Conservation (phyloP, 2,113 vertebrate genomes). For the Typhlomys cinereus region DNA sequence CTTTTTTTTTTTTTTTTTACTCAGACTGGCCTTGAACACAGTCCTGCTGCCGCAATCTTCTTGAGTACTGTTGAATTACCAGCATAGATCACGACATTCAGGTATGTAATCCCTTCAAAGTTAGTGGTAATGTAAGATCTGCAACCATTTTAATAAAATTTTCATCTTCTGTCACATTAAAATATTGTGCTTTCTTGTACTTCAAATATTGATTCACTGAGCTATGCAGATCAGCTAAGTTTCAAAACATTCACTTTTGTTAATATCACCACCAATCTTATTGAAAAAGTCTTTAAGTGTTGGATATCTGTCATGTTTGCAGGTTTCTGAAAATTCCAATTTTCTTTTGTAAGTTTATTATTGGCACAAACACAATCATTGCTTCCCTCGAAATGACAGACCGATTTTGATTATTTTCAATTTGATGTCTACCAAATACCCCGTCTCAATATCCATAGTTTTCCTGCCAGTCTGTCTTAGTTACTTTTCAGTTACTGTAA, state of each 20-base stretch:
- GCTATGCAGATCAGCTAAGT: background rate
- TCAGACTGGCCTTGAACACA: background rate
- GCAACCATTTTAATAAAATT: background rate
- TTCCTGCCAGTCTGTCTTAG: background rate
- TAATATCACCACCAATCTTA: background rate
- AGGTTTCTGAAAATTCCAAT: conserved; percentile 25
- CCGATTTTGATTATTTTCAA: background rate
- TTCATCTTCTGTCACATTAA: background rate
- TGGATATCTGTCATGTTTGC: background rate
- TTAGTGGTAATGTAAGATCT: background rate
- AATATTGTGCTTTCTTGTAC: background rate
- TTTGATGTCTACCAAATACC: background rate
- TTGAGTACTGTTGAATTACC: background rate
- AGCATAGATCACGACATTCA: background rate
- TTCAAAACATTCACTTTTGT: conserved; percentile 37
- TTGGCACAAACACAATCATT: background rate
- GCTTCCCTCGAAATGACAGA: background rate
- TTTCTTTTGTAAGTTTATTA: conserved; percentile 38
- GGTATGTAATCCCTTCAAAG: background rate
- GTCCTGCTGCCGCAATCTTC: background rate
- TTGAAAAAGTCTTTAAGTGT: background rate
- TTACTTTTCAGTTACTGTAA: background rate
- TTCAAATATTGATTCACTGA: conserved; percentile 36
- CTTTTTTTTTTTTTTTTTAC: background rate
- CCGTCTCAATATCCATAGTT: background rate